phyloP scores from a whole-genome alignment of 2,113 vertebrate species.

The Anser cygnoides region DNA sequence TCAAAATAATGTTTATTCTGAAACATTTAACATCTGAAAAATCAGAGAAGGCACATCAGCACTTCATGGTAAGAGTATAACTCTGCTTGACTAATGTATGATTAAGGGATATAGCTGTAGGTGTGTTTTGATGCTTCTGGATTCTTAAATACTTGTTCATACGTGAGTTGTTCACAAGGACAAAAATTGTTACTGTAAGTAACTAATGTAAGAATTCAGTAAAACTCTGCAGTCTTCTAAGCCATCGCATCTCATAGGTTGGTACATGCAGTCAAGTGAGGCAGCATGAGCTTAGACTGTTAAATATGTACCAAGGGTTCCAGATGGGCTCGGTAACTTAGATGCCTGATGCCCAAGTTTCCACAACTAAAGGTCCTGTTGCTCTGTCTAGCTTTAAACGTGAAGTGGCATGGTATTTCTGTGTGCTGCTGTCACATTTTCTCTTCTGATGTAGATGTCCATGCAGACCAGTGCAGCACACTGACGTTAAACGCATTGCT shows the following conservation, averaged over 20 bases:
- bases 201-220: neutral
- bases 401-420: neutral
- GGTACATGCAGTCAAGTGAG: neutral
- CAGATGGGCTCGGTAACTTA: neutral
- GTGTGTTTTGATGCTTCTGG: neutral
- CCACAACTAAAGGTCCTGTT: neutral
- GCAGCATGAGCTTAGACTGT: neutral
- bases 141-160: neutral
- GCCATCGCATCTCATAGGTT: neutral
- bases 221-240: neutral
- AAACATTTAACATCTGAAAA: neutral
- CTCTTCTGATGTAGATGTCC: neutral
- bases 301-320: neutral
- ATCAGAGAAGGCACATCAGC: neutral
- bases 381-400: neutral
- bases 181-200: neutral
- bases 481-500: rapidly evolving
- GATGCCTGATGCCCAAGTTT: neutral
- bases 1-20: neutral
- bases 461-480: rapidly evolving
- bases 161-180: neutral
- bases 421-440: rapidly evolving
- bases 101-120: neutral
- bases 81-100: neutral
- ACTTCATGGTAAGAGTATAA: neutral